Evolutionary conservation across 2,113 vertebrate species (phyloP).

Genomic region (Odobenus rosmarus): DNA sequence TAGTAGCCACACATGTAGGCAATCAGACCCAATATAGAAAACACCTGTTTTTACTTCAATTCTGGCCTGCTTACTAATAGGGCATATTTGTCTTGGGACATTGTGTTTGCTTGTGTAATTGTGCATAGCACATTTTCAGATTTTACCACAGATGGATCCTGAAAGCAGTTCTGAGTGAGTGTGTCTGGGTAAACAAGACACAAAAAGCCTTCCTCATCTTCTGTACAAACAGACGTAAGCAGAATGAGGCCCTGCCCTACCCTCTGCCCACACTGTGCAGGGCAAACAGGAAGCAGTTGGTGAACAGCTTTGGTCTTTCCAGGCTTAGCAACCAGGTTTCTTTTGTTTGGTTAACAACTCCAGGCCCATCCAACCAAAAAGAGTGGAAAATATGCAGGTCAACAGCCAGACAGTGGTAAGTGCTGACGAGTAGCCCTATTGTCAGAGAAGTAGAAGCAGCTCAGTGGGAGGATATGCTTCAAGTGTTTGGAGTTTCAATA

Average conservation of each 20-base stretch:
- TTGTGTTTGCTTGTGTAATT: conserved; percentile 87
- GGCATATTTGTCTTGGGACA: conserved; percentile 85
- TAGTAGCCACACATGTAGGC: conserved; percentile 82
- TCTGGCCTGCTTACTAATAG: conserved; percentile 79
- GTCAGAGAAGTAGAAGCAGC: neutral
- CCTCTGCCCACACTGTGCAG: neutral
- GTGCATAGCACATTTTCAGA: conserved; percentile 82
- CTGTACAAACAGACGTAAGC: conserved; percentile 66
- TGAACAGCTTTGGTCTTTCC: conserved; percentile 66
- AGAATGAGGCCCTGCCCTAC: conserved; percentile 70
- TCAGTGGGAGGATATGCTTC: neutral
- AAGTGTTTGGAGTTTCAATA: neutral
- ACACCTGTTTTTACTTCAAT: conserved; percentile 87
- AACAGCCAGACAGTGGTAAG: neutral
- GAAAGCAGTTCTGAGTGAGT: conserved; percentile 74
- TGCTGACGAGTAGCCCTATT: neutral
- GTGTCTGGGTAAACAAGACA: conserved; percentile 77
- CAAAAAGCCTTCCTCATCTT: conserved; percentile 75
- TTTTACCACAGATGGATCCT: conserved; percentile 76
- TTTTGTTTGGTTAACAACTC: conserved; percentile 79
- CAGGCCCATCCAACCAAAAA: conserved; percentile 66
- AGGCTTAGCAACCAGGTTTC: conserved; percentile 76
- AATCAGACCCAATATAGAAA: conserved; percentile 82
- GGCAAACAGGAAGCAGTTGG: conserved; percentile 81
- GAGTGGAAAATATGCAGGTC: conserved; percentile 59